Base-by-base conservation (phyloP, 2,888 invertebrate species). In the Chamaedrilus cognettii region DNA sequence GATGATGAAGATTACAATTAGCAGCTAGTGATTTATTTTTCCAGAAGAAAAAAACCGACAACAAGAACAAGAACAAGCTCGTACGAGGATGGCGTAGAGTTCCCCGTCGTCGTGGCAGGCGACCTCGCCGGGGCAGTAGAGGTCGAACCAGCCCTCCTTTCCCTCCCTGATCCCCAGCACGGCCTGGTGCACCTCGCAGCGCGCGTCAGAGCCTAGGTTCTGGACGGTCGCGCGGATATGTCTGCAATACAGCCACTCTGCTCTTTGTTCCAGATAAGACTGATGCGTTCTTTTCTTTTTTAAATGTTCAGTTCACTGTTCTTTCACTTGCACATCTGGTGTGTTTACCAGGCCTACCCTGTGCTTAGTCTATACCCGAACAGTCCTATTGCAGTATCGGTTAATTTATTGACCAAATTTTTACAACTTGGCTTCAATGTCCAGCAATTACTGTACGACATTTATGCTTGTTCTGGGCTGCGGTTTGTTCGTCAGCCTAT, bases 41-140 rank as follows among this genome's bases (percentile, higher is more conserved):
- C n/a, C n/a, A n/a, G n/a, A n/a, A 15, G 56, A 56, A 11, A 56
- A 23, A 23, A 56, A 56, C 11, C 11, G 56, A 56, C 11, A 34
- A 3, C 31, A 26, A 30, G 23, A 60, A 30, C 60, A 30, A 35
- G n/a, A n/a, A n/a, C n/a, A n/a, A n/a, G n/a, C n/a, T n/a, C n/a
- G n/a, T n/a, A 91, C 91, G 89, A 91, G 90, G 78, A 87, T 86
- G n/a, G 90, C 90, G 88, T 90, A 91, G 2, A 91, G 86, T 75
- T 88, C 87, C 33, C 90, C 90, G 34, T 88, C 87, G 84, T 89
- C 86, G 74, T 87, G 84, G 83, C 89, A 85, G 79, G 88, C 86
- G 0, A 81, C 78, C 61, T 88, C 88, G 0, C 90, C 89, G 0
- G 91, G 91, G 31, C 90, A 90, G 52, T 88, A 89, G 4, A 90